Evolutionary conservation across 2,113 vertebrate genomes (phyloP), one percentile per base, ranked within the genome.

Genomic region (Sinocyclocheilus maitianheensis): DNA sequence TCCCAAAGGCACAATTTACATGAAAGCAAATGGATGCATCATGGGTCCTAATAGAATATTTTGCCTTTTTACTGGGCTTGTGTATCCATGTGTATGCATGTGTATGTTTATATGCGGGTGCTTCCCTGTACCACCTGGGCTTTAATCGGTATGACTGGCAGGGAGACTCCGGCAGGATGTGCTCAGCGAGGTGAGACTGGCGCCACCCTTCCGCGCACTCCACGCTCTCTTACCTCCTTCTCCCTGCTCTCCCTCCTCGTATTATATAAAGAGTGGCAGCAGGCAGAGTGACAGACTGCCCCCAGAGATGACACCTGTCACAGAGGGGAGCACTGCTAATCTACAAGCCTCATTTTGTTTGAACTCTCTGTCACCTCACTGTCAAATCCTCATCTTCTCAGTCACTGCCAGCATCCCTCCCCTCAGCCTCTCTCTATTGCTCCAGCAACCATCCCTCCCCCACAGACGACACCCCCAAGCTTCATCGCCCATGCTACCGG

Each of bases 241-340:
- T 79, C 79, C 92, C 91, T 94, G 92, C 82, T 90, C 88, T 89
- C 86, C 85, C 90, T 95, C 94, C 92, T 95, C 91, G 91, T 95
- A 95, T 96, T 91, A 94, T 97, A 97, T 96, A 96, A 96, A 96
- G 96, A 97, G 95, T 97, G 96, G 96, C 97, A 99, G 97, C 96
- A 97, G 95, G 96, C 96, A 97, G 96, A 96, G 95, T 95, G 95
- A 97, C 96, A 97, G 96, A 96, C 96, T 98, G 97, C 98, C 97
- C 97, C 96, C 95, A 95, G 97, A 98, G 98, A 97, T 98, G 97
- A 97, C 97, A 98, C 96, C 97, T 98, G 97, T 98, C 97, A 98
- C 96, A 92, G 95, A 95, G 95, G 96, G 96, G 96, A 97, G 96
- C 95, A 94, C 93, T 93, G 95, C 96, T 95, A 92, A 97, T 97